Conservation (phyloP, 2,888 invertebrate genomes). For the Marronus borbonicus region DNA sequence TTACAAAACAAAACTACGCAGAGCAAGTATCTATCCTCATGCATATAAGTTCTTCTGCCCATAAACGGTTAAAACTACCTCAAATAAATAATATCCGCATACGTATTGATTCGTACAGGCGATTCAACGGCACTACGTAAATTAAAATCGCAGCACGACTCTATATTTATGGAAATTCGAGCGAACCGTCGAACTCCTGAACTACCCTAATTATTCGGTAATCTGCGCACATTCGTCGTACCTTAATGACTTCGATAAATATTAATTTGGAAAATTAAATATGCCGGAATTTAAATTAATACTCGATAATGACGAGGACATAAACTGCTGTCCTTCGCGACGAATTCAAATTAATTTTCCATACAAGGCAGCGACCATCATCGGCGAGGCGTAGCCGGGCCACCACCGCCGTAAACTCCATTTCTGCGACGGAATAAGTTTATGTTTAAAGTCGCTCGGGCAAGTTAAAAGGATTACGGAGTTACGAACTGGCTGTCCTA, state of each 20-base stretch:
- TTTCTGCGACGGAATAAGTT: conserved; percentile 43
- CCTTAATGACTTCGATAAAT: conserved; percentile 23
- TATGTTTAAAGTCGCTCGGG: conserved; percentile 36
- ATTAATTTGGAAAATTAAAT: conserved; percentile 35
- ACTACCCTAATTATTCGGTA: conserved; percentile 21
- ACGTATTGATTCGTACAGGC: not conserved
- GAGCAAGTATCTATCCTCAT: too few species aligned
- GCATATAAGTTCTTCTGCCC: not conserved
- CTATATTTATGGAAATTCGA: conserved; percentile 17
- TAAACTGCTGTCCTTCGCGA: conserved; percentile 1
- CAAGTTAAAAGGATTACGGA: conserved; percentile 47
- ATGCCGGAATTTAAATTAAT: conserved; percentile 37
- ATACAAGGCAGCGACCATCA: conserved; percentile 19
- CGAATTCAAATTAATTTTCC: conserved; percentile 27
- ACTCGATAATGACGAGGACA: conserved; percentile 12
- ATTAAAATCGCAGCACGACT: not conserved
- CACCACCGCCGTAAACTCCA: conserved; percentile 17
- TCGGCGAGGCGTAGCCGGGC: not conserved
- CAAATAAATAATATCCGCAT: conserved; percentile 13
- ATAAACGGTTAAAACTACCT: not conserved
- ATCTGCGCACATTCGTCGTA: conserved; percentile 4
- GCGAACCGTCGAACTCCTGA: not conserved
- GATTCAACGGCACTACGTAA: conserved; percentile 1
- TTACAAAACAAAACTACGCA: too few species aligned
- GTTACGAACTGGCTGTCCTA: conserved; percentile 50